A percentile compares a stretch with the other conserved stretches of the same genome.
These are phyloP conservation scores for Megastigmus dorsalis DNA, from an alignment of 2,888 invertebrate genomes.

Conservation along the genomic window DNA sequence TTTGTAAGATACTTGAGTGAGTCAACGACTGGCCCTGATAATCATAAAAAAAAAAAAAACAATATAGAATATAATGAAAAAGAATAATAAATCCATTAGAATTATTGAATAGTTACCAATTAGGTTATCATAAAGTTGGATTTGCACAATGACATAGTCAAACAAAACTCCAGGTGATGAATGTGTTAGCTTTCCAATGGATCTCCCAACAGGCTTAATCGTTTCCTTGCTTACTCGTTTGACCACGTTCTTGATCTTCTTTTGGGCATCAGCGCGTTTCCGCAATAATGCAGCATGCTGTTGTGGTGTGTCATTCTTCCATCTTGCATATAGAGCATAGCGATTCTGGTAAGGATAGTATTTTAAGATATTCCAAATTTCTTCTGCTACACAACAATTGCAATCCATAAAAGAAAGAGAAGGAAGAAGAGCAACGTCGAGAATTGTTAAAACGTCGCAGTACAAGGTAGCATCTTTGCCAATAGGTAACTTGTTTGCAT, in stretches of 20 bases:
- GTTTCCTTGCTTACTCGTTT: slow-evolving; percentile 98
- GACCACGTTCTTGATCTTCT: slow-evolving; percentile 96
- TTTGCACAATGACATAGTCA: slow-evolving; percentile 92
- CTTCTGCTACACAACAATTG: slow-evolving; percentile 97
- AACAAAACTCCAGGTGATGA: slow-evolving; percentile 96
- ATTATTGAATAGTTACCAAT: slow-evolving; percentile 76
- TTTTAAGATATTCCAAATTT: slow-evolving; percentile 94
- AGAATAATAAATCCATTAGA: too few species aligned
- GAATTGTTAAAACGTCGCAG: slow-evolving; percentile 87
- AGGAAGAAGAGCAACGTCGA: slow-evolving; percentile 93
- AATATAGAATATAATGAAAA: background rate
- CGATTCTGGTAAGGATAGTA: slow-evolving; percentile 90
- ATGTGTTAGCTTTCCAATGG: slow-evolving; percentile 97
- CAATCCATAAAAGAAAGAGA: slow-evolving; percentile 93
- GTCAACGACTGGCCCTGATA: slow-evolving; percentile 90
- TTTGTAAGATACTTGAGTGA: slow-evolving; percentile 96
- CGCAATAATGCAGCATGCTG: slow-evolving; percentile 89
- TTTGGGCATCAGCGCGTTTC: slow-evolving; percentile 90
- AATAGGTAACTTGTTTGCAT: slow-evolving; percentile 67
- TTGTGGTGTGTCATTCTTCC: slow-evolving; percentile 94
- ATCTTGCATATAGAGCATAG: slow-evolving; percentile 92
- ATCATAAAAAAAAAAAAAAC: slow-evolving; percentile 11
- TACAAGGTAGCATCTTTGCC: slow-evolving; percentile 78
- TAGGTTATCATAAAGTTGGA: slow-evolving; percentile 95
- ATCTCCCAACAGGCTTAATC: slow-evolving; percentile 95